These are phyloP conservation scores for Apomyelois bistriatella DNA, from an alignment of 2,888 invertebrate species.

Conservation along the genomic window DNA sequence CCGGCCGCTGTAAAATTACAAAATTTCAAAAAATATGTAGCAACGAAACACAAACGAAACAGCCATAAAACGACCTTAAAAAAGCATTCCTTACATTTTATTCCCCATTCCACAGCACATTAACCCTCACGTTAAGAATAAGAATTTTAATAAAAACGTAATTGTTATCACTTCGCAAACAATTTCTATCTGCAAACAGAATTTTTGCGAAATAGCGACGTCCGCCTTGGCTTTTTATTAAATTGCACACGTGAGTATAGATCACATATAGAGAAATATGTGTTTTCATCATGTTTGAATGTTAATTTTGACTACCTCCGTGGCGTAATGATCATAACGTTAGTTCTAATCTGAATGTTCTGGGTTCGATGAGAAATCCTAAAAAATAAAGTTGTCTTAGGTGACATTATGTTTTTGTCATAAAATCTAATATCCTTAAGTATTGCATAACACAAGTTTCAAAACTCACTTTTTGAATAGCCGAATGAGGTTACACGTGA, in stretches of 20 bases:
- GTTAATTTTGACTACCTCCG: too few species aligned
- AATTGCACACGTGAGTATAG: constrained; percentile 2
- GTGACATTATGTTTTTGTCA: too few species aligned
- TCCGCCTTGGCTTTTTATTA: constrained; percentile 13
- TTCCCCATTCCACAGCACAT: neutral
- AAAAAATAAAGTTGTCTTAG: too few species aligned
- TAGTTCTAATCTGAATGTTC: too few species aligned
- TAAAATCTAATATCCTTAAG: too few species aligned
- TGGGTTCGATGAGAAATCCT: too few species aligned
- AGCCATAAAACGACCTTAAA: neutral
- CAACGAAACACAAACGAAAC: neutral
- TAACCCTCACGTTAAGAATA: constrained; percentile 9
- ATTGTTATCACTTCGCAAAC: constrained; percentile 20
- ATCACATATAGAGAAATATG: neutral
- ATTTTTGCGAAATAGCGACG: constrained; percentile 18
- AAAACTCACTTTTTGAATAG: too few species aligned
- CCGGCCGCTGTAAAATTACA: too few species aligned
- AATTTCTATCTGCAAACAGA: constrained; percentile 18
- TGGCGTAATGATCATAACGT: too few species aligned
- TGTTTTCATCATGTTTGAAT: neutral
- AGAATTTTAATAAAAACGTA: constrained; percentile 19
- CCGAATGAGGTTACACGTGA: too few species aligned
- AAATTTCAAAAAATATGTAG: neutral
- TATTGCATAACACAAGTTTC: too few species aligned
- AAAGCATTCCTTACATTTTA: neutral